These are phyloP conservation scores for Seriola quinqueradiata DNA, from an alignment of 2,113 vertebrate species.

Conservation along the genomic window DNA sequence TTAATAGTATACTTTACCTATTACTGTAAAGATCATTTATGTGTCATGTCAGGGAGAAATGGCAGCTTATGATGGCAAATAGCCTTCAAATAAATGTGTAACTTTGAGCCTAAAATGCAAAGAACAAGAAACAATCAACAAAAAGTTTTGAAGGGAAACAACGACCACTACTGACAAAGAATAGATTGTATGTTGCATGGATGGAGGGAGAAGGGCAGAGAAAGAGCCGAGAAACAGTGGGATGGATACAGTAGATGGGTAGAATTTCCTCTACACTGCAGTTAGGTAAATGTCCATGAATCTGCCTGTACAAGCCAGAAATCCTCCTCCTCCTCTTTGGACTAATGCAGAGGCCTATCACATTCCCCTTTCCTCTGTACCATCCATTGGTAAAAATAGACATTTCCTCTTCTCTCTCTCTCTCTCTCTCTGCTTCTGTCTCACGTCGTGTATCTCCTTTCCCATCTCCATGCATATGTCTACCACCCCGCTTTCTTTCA, in stretches of 20 bases:
- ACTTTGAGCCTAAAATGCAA: neutral
- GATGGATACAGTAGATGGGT: slow-evolving; percentile 37
- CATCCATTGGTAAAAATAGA: slow-evolving; percentile 77
- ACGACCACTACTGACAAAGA: neutral
- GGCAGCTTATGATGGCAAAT: neutral
- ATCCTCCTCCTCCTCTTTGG: slow-evolving; percentile 47
- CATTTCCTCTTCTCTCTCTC: slow-evolving; percentile 52
- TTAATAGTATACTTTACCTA: too few species aligned
- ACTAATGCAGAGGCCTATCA: slow-evolving; percentile 61
- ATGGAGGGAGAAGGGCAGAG: slow-evolving; percentile 3
- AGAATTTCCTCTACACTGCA: slow-evolving; percentile 71
- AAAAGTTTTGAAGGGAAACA: neutral
- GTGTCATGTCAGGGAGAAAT: too few species aligned
- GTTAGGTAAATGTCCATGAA: slow-evolving; percentile 50
- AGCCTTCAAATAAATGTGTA: neutral
- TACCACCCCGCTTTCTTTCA: slow-evolving; percentile 55
- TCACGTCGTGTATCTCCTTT: slow-evolving; percentile 52
- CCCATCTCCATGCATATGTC: slow-evolving; percentile 53
- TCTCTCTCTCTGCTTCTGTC: slow-evolving; percentile 28
- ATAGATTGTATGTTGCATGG: neutral
- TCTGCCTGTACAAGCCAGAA: slow-evolving; percentile 45
- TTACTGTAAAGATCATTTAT: too few species aligned
- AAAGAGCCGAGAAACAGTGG: slow-evolving; percentile 7
- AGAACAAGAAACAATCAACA: neutral
- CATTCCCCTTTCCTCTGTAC: slow-evolving; percentile 52